A percentile compares a stretch with the other conserved stretches of the same genome.
Evolutionary conservation across 2,113 vertebrate genomes (phyloP).

Genomic region (Myiagra hebetior): DNA sequence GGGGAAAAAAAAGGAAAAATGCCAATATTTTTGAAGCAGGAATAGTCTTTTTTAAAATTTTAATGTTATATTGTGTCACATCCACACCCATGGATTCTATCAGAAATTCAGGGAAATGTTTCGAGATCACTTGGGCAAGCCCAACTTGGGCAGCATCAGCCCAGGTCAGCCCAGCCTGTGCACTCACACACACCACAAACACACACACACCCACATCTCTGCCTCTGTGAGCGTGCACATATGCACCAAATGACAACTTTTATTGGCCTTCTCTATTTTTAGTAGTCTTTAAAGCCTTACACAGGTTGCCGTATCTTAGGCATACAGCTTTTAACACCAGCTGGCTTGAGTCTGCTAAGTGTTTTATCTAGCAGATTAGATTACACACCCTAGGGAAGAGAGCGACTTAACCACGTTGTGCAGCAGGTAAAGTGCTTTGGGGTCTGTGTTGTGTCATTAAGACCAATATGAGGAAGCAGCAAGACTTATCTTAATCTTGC

Average conservation of each 20-base stretch:
- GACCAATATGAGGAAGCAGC: conserved; percentile 10
- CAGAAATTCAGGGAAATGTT: neutral
- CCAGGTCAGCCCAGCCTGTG: neutral
- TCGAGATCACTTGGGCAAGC: neutral
- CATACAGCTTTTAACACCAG: conserved; percentile 38
- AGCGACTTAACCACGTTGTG: conserved; percentile 7
- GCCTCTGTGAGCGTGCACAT: neutral
- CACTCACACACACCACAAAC: neutral
- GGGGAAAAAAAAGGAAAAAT: neutral
- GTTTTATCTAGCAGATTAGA: conserved; percentile 49
- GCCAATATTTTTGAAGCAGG: neutral
- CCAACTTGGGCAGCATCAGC: neutral
- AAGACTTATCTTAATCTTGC: conserved; percentile 55
- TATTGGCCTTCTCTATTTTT: neutral
- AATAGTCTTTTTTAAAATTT: neutral
- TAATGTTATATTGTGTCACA: neutral
- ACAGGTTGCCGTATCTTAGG: neutral
- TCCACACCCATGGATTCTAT: neutral
- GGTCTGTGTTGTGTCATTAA: conserved; percentile 39
- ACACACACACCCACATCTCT: neutral
- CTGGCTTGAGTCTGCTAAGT: conserved; percentile 34
- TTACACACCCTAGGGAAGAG: conserved; percentile 33
- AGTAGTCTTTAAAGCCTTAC: neutral
- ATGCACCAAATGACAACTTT: neutral
- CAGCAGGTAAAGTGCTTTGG: conserved; percentile 51